Percentiles rank a stretch among this genome's conserved stretches.
Evolutionary conservation across 1,140 invertebrate species (phyloP).

Genomic region (Nasonia vitripennis): DNA sequence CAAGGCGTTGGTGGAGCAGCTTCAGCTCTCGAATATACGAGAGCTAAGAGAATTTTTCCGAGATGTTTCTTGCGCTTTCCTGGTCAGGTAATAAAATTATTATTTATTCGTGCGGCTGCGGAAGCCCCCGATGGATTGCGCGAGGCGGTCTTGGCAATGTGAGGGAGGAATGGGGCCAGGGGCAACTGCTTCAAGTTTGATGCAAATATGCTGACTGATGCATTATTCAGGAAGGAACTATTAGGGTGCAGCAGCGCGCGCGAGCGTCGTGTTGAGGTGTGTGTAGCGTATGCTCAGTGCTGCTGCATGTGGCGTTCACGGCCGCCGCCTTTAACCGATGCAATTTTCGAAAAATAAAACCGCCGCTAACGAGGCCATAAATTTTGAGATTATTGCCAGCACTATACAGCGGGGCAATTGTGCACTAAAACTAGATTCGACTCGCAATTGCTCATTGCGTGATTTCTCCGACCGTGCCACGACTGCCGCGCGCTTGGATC

Average conservation of each 20-base stretch:
- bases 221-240: conserved; percentile 71
- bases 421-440: background rate
- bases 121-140: conserved; percentile 47
- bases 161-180: conserved; percentile 43
- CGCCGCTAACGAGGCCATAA: conserved; percentile 15
- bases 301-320: background rate
- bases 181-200: conserved; percentile 68
- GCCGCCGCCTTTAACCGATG: background rate
- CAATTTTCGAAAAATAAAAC: conserved; percentile 28
- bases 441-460: background rate
- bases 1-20: no score
- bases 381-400: conserved; percentile 27
- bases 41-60: conserved; percentile 36
- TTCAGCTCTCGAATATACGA: background rate
- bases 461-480: background rate
- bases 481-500: no score
- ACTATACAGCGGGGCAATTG: conserved; percentile 3
- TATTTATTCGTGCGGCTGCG: conserved; percentile 64
- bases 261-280: background rate
- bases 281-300: conserved; percentile 34
- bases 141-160: conserved; percentile 35
- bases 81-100: conserved; percentile 69
- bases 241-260: conserved; percentile 59
- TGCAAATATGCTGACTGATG: conserved; percentile 69
- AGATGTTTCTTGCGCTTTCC: conserved; percentile 57